Conservation (phyloP, 1,140 invertebrate genomes). For the Sycobia sp. region DNA sequence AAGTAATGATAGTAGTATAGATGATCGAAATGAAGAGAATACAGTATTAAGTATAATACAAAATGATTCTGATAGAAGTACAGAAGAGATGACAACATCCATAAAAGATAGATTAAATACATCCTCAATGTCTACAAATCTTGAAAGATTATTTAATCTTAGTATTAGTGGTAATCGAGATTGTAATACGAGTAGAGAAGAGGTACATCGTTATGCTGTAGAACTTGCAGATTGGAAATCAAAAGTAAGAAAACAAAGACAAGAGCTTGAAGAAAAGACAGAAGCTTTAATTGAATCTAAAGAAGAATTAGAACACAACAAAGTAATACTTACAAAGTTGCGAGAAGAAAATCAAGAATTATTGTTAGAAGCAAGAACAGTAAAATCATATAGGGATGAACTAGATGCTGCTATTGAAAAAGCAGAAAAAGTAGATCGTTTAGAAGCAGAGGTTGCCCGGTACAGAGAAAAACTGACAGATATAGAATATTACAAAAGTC, state of each 20-base stretch:
- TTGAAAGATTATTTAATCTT: conserved; percentile 10
- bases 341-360: conserved; percentile 32
- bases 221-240: background rate
- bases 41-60: background rate
- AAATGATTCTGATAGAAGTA: background rate
- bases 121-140: background rate
- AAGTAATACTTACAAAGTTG: conserved; percentile 6
- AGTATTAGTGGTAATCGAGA: background rate
- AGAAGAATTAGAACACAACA: conserved; percentile 32
- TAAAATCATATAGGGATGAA: conserved; percentile 31
- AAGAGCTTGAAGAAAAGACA: conserved; percentile 30
- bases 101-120: background rate
- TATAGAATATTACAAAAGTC: conserved; percentile 1
- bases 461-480: conserved; percentile 28
- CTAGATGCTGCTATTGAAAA: conserved; percentile 37
- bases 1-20: background rate
- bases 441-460: conserved; percentile 21
- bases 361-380: conserved; percentile 37
- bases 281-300: conserved; percentile 20
- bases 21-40: background rate
- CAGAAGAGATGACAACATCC: background rate
- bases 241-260: conserved; percentile 21
- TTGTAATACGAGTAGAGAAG: conserved; percentile 54
- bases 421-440: conserved; percentile 13
- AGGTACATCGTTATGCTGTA: too few species aligned